These are phyloP conservation scores for Serrognathus titanus DNA, from an alignment of 2,888 invertebrate genomes.

Conservation along the genomic window DNA sequence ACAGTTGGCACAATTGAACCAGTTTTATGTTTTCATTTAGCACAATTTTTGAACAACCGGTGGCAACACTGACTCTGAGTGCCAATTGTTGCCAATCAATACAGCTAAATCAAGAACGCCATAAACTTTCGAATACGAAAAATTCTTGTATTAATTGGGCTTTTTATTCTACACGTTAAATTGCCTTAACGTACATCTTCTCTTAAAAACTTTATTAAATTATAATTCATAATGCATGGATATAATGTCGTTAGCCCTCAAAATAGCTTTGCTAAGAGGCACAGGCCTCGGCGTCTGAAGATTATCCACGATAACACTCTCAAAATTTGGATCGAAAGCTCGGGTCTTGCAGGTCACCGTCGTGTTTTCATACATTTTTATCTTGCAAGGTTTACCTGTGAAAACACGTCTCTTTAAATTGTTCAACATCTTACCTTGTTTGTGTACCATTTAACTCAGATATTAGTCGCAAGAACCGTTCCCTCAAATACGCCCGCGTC, in stretches of 20 bases:
- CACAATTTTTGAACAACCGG: too few relatives aligned
- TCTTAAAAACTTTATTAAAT: slow-evolving; percentile 6
- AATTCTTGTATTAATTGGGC: too few relatives aligned
- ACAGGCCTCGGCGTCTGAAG: slow-evolving; percentile 35
- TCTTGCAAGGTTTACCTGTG: slow-evolving; percentile 31
- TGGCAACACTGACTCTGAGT: too few relatives aligned
- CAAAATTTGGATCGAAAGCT: slow-evolving; percentile 39
- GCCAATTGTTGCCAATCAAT: too few relatives aligned
- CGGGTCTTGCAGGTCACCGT: slow-evolving; percentile 36
- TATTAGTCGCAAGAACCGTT: slow-evolving; percentile 38
- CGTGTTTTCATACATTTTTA: slow-evolving; percentile 39
- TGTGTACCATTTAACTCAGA: slow-evolving; percentile 37
- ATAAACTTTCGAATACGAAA: too few relatives aligned
- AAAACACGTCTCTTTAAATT: background rate
- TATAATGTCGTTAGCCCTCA: slow-evolving; percentile 41
- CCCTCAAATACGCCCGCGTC: slow-evolving; percentile 37
- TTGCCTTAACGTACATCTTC: too few relatives aligned
- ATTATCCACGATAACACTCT: slow-evolving; percentile 41
- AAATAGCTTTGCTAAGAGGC: slow-evolving; percentile 32
- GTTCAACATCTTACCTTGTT: background rate
- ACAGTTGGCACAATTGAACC: too few relatives aligned
- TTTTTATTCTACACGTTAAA: too few relatives aligned
- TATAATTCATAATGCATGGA: slow-evolving; percentile 28
- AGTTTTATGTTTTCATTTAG: too few relatives aligned
- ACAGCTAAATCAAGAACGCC: too few relatives aligned